Evolutionary conservation across 2,113 vertebrate genomes (phyloP), one percentile per base, ranked within the genome.

Genomic region (Ranitomeya variabilis): DNA sequence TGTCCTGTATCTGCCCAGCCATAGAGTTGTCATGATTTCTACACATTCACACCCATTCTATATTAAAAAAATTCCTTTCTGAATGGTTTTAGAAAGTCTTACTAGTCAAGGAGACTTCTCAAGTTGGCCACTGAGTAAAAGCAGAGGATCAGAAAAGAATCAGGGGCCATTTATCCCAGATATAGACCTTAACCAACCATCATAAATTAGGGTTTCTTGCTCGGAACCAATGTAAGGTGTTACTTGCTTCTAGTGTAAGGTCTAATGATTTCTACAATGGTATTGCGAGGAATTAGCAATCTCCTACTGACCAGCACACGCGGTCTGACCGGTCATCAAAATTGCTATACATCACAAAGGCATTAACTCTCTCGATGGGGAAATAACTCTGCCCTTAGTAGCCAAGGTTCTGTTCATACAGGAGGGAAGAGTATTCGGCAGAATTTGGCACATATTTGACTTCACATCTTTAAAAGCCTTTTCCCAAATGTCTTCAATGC

Each of bases 361-460:
- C 64, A 69, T 83, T 69, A 12, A 54, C 15, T 87, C 37, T n/a
- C n/a, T 78, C 10, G 18, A 57, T 85, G 69, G 69, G 57, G 45
- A 60, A 57, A 12, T 57, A 1, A 6, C 8, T 45, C 37, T 45
- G 86, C 84, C 77, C 45, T 57, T 45, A 86, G 57, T 31, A 89
- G 84, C 89, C 60, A 45, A 26, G 2, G 59, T 83, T 79, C 60
- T 85, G 79, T 7, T 0, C 82, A 57, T 89, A 1, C 16, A 93
- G 93, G 91, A 93, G 90, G 88, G 87, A 90, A 93, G 89, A 93
- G 89, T 89, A 87, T 89, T 90, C 76, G 90, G 91, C 89, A 90
- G 86, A 88, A 90, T 94, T 93, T 94, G 94, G 94, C 87, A 91
- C 82, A 2, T 85, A 54, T 93, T 31, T 91, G 92, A 90, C 93